Base-by-base conservation (phyloP, 1,140 invertebrate species). In the Hypsibius dujardini region DNA sequence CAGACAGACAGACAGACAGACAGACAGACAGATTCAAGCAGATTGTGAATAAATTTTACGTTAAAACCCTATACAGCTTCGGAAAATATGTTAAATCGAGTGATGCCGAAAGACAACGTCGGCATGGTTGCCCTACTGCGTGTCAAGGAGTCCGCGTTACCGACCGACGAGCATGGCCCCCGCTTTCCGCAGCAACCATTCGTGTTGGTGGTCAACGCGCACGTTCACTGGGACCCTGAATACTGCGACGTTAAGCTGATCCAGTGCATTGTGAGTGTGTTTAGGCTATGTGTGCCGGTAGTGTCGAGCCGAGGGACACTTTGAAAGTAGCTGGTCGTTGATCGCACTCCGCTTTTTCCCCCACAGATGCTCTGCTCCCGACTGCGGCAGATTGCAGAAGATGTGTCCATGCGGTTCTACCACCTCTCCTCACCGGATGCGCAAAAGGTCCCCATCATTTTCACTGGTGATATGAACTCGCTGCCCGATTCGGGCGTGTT, bases 201-300 rank as follows among this genome's bases (percentile, higher is more conserved):
- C 59, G 56, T 84, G 40, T 76, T 83, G 71, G 92, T 98, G 46
- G 95, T 93, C 78, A 98, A 94, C 1, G 94, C 95, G 47, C 96
- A 99, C 81, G 95, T 99, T 73, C 95, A 98, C 81, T 98, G 95
- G 96, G 95, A 99, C 84, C 96, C 96, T 1, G 95, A 98, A 82
- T 98, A 89, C 79, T 97, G 93, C 77, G 96, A 99, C 81, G 96
- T 99, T n/a, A 99, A 99, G 81, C 84, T 99, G 1, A 97, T 99
- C 73, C 96, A 99, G 80, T 96, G 91, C 15, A 97, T 99, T 90
- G 28, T 28, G 0, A 28, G 28, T 28, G 28, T 28, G 28, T 28
- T 28, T 28, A 28, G 28, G 28, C 28, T 28, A 28, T 28, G 0
- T 28, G 28, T 28, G 28, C 28, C 28, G 28, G 28, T 28, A 28